These are phyloP conservation scores for Sapajus apella DNA, from an alignment of 2,113 vertebrate species.

Conservation along the genomic window DNA sequence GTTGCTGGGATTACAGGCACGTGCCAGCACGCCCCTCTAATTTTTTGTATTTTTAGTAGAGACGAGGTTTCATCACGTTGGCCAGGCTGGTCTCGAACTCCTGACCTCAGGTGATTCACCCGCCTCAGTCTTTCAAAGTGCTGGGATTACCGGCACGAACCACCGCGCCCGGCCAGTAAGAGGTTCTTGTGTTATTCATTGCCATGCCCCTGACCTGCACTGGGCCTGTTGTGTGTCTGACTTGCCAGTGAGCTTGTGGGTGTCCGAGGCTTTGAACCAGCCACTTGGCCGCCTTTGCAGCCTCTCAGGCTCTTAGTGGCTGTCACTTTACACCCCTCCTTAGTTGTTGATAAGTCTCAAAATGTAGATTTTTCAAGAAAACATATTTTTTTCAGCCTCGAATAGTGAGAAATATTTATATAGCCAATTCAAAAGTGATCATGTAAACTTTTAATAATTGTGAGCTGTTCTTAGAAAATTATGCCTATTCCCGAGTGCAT, in stretches of 20 bases:
- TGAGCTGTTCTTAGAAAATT: constrained; percentile 79
- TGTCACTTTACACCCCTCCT: background rate
- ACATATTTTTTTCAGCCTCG: constrained; percentile 58
- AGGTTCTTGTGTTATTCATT: background rate
- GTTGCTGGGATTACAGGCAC: too few relatives aligned
- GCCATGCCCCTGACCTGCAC: background rate
- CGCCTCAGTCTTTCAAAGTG: too few relatives aligned
- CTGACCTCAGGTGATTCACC: too few relatives aligned
- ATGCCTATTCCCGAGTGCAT: constrained; percentile 84
- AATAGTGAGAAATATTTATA: constrained; percentile 81
- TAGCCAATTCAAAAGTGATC: constrained; percentile 81
- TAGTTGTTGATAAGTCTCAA: constrained; percentile 49
- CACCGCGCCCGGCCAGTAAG: background rate
- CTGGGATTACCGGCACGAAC: too few relatives aligned
- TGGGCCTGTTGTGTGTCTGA: background rate
- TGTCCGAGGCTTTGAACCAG: background rate
- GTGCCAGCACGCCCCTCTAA: too few relatives aligned
- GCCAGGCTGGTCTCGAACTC: too few relatives aligned
- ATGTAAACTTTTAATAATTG: constrained; percentile 82
- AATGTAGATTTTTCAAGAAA: constrained; percentile 68
- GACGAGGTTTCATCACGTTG: too few relatives aligned
- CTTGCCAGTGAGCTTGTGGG: background rate
- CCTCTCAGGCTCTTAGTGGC: background rate
- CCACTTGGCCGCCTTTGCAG: background rate
- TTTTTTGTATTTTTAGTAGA: too few relatives aligned